A percentile compares a stretch with the other conserved stretches of the same genome.
Conservation (phyloP, 2,888 invertebrate species). For the Eumacrocentrus americanus region DNA sequence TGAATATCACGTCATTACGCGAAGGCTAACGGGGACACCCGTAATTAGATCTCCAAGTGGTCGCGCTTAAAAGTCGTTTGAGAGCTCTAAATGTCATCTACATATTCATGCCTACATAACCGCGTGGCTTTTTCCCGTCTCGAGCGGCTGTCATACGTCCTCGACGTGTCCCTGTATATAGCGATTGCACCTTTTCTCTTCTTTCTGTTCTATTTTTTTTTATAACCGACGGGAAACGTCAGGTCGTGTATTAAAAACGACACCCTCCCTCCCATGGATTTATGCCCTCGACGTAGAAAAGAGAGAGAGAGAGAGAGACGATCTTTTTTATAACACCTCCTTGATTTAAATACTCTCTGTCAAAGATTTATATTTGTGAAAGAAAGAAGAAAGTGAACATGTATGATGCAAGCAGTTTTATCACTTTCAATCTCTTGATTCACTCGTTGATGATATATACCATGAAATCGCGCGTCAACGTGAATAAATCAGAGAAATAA, state of each 20-base stretch:
- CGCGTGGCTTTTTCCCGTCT: conserved; percentile 34
- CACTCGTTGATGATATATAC: background rate
- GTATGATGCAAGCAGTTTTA: background rate
- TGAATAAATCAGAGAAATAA: background rate
- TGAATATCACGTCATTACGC: conserved; percentile 3
- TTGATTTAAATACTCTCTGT: conserved; percentile 2
- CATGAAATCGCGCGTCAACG: background rate
- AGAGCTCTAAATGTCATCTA: conserved; percentile 48
- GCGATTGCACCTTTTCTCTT: background rate
- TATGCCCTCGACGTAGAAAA: background rate
- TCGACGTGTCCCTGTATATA: conserved; percentile 9
- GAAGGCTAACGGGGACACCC: conserved; percentile 28
- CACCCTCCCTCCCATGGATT: background rate
- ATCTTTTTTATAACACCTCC: background rate
- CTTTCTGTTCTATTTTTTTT: background rate
- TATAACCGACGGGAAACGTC: background rate
- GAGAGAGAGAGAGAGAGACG: too few relatives aligned
- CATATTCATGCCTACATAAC: conserved; percentile 50
- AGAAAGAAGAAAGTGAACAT: background rate
- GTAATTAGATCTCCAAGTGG: conserved; percentile 38
- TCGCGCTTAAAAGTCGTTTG: conserved; percentile 36
- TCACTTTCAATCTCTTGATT: background rate
- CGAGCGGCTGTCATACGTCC: conserved; percentile 11
- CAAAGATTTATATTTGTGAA: background rate
- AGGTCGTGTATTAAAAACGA: background rate